Conservation (phyloP, 2,797 vertebrate genomes). For the Eupleurogrammus muticus region DNA sequence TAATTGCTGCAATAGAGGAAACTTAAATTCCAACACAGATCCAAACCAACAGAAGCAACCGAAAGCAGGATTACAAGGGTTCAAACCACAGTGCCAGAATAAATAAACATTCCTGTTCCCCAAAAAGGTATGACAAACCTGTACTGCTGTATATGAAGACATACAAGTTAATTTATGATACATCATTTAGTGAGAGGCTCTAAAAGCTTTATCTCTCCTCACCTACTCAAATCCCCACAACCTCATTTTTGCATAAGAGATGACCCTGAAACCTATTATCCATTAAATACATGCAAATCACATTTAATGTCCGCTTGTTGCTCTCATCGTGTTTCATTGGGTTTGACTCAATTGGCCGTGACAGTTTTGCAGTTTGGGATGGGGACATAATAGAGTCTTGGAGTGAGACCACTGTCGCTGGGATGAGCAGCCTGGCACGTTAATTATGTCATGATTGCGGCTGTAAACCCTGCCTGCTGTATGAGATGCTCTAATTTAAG, state of each 20-base stretch:
- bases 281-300: slow-evolving; percentile 51
- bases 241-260: slow-evolving; percentile 16
- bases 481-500: slow-evolving; percentile 43
- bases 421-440: slow-evolving; percentile 45
- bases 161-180: slow-evolving; percentile 20
- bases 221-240: slow-evolving; percentile 17
- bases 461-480: slow-evolving; percentile 46
- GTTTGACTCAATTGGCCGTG: slow-evolving; percentile 53
- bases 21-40: slow-evolving; percentile 24
- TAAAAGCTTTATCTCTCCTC: slow-evolving; percentile 23
- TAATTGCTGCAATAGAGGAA: slow-evolving; percentile 17
- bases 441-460: slow-evolving; percentile 64
- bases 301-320: slow-evolving; percentile 48
- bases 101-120: slow-evolving; percentile 39
- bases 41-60: slow-evolving; percentile 18
- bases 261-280: slow-evolving; percentile 34
- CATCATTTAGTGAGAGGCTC: slow-evolving; percentile 24
- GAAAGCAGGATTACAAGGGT: slow-evolving; percentile 41
- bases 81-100: slow-evolving; percentile 61
- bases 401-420: slow-evolving; percentile 45
- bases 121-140: slow-evolving; percentile 4
- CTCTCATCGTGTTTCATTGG: slow-evolving; percentile 32
- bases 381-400: slow-evolving; percentile 57
- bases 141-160: slow-evolving; percentile 5
- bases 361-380: slow-evolving; percentile 53